Evolutionary conservation across 2,113 vertebrate genomes (phyloP).

Genomic region (Coreoperca whiteheadi): DNA sequence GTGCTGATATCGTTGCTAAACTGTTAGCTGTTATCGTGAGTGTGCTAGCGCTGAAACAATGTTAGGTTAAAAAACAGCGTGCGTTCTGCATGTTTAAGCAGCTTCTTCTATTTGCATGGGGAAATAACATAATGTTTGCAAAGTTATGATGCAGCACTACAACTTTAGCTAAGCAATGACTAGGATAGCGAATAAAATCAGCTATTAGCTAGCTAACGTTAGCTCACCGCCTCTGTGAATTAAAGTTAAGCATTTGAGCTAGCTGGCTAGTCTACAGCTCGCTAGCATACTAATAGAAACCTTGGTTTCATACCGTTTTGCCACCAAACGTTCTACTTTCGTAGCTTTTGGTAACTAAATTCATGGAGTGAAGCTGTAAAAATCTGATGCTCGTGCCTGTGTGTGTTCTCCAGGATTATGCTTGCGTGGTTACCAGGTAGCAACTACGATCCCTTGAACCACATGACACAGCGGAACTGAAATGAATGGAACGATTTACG

Average conservation of each 20-base stretch:
- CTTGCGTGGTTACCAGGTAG: constrained; percentile 67
- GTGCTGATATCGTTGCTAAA: neutral
- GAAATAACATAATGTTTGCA: neutral
- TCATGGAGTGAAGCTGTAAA: neutral
- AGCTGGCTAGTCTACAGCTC: neutral
- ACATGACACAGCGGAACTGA: neutral
- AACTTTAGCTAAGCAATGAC: neutral
- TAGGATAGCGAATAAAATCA: neutral
- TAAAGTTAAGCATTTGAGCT: neutral
- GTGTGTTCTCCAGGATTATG: constrained; percentile 26
- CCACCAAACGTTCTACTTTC: neutral
- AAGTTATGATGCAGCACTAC: neutral
- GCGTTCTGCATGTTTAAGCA: neutral
- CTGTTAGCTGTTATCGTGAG: neutral
- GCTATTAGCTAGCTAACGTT: constrained; percentile 52
- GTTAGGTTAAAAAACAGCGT: neutral
- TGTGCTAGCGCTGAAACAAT: neutral
- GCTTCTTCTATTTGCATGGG: neutral
- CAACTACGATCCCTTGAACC: constrained; percentile 41
- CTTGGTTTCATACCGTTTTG: constrained; percentile 28
- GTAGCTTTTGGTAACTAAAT: neutral
- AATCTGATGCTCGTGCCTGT: neutral
- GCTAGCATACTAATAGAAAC: neutral
- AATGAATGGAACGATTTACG: neutral
- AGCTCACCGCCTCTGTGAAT: neutral